Conservation (phyloP, 2,888 invertebrate species). For the Blomia tropicalis region DNA sequence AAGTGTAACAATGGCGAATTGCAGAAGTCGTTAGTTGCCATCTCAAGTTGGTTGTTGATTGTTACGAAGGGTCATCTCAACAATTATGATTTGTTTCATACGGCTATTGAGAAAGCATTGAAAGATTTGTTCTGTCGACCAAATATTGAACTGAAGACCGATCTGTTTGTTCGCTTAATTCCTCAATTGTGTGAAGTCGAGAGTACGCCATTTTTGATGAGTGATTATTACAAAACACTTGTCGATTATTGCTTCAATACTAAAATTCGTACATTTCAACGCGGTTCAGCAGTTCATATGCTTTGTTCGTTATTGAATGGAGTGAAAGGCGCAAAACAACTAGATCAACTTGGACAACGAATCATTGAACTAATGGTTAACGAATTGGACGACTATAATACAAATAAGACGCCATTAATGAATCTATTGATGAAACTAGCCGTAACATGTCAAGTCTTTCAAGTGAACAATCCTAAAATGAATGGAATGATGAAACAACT, state of each 20-base stretch:
- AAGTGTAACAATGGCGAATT: not conserved
- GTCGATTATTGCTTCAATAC: not conserved
- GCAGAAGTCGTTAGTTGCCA: not conserved
- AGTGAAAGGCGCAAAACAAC: not conserved
- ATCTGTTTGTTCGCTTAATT: not conserved
- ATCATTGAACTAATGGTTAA: not conserved
- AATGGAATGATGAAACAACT: not conserved
- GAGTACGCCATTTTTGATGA: not conserved
- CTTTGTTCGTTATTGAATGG: not conserved
- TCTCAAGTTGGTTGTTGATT: not conserved
- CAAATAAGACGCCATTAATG: not conserved
- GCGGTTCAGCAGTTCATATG: not conserved
- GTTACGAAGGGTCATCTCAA: not conserved
- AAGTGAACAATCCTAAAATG: not conserved
- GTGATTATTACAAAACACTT: not conserved
- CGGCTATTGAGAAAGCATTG: not conserved
- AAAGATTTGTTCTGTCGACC: not conserved
- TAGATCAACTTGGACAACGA: not conserved
- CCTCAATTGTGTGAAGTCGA: not conserved
- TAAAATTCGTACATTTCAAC: constrained; percentile 3
- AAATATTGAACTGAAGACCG: not conserved
- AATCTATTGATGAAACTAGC: not conserved
- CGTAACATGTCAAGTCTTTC: not conserved
- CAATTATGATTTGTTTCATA: not conserved
- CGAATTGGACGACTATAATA: not conserved